A percentile compares a stretch with the other conserved stretches of the same genome.
phyloP scores from a whole-genome alignment of 2,888 invertebrate species.

The Oscheius sp. region DNA sequence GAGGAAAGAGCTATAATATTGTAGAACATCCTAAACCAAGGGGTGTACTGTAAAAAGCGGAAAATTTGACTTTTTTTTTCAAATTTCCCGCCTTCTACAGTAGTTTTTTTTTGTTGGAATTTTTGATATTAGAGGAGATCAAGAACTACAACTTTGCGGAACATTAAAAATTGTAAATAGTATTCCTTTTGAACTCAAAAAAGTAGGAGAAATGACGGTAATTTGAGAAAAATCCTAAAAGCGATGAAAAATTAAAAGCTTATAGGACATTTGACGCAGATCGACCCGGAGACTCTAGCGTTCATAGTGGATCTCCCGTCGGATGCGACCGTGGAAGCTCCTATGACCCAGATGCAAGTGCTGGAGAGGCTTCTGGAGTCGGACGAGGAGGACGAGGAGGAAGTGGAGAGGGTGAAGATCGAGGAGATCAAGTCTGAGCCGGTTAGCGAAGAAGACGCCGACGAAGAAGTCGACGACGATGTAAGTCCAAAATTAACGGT shows the following conservation, averaged over 20 bases:
- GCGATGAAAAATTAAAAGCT: too few relatives aligned
- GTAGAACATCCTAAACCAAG: too few relatives aligned
- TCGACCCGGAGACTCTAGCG: neutral
- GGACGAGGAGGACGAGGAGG: slow-evolving; percentile 2
- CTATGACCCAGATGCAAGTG: slow-evolving; percentile 7
- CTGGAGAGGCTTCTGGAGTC: neutral
- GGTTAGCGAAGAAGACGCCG: neutral
- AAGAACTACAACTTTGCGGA: too few relatives aligned
- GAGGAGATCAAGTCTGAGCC: slow-evolving; percentile 30
- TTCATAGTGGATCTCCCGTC: slow-evolving; percentile 22
- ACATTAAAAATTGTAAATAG: too few relatives aligned
- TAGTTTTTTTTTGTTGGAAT: too few relatives aligned
- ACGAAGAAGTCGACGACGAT: neutral
- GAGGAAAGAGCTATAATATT: too few relatives aligned
- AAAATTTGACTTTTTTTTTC: too few relatives aligned
- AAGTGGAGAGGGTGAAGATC: slow-evolving; percentile 11
- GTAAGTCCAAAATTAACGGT: too few relatives aligned
- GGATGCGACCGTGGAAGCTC: neutral
- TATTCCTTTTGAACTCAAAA: neutral
- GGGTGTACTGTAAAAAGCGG: too few relatives aligned
- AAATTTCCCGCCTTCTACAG: too few relatives aligned
- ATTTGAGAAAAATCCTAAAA: too few relatives aligned
- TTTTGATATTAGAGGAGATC: too few relatives aligned
- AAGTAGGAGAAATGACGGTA: neutral
- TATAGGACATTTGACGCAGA: slow-evolving; percentile 14